A percentile compares a stretch with the other conserved stretches of the same genome.
Evolutionary conservation across 2,888 invertebrate species (phyloP).

Genomic region (Melanostoma mellinum): DNA sequence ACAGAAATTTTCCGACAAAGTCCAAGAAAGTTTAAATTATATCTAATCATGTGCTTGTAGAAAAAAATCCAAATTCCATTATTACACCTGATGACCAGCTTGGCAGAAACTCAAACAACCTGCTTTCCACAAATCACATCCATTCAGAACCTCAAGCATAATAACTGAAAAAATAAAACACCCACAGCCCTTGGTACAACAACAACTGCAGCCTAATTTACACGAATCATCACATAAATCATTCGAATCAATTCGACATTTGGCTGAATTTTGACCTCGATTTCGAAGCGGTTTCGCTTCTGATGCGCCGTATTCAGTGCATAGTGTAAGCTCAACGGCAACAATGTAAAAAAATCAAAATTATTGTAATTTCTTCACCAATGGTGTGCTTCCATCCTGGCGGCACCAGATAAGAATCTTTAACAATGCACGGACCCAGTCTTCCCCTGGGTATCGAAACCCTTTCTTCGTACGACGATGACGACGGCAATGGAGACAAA

Average conservation of each 20-base stretch:
- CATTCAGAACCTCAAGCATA: slow-evolving; percentile 19
- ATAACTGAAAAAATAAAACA: slow-evolving; percentile 33
- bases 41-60: too few species aligned
- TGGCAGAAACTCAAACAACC: slow-evolving; percentile 23
- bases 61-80: neutral
- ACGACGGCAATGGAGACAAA: slow-evolving; percentile 36
- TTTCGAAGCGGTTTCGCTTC: slow-evolving; percentile 62
- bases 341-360: slow-evolving; percentile 62
- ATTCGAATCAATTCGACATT: slow-evolving; percentile 62
- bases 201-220: slow-evolving; percentile 56
- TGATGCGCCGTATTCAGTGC: slow-evolving; percentile 27
- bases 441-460: slow-evolving; percentile 51
- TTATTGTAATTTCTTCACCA: slow-evolving; percentile 70
- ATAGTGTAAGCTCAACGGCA: slow-evolving; percentile 18
- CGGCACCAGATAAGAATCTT: slow-evolving; percentile 57
- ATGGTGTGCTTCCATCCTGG: slow-evolving; percentile 40
- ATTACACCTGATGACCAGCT: slow-evolving; percentile 64
- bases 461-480: slow-evolving; percentile 21
- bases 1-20: too few species aligned
- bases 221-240: slow-evolving; percentile 61
- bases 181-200: slow-evolving; percentile 55
- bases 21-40: too few species aligned
- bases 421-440: slow-evolving; percentile 46
- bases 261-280: slow-evolving; percentile 65
- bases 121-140: slow-evolving; percentile 26